A percentile compares a stretch with the other conserved stretches of the same genome.
Conservation (phyloP, 2,113 vertebrate species). For the Climacteris rufus region DNA sequence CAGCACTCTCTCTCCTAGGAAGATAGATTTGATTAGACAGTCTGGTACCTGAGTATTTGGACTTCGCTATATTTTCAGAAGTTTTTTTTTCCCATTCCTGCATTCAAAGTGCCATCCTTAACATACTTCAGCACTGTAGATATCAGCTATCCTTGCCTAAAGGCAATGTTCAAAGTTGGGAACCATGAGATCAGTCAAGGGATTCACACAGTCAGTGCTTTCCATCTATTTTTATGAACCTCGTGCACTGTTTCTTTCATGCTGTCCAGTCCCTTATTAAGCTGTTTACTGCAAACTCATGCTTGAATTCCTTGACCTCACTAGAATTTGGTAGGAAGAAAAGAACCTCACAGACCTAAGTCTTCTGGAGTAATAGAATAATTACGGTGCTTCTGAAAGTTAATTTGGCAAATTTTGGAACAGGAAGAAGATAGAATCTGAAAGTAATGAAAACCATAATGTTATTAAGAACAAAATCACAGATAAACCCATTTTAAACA, state of each 20-base stretch:
- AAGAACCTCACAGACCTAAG: neutral
- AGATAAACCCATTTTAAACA: neutral
- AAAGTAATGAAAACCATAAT: neutral
- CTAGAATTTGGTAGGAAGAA: neutral
- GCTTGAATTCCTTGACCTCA: neutral
- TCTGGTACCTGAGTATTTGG: neutral
- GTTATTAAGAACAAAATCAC: neutral
- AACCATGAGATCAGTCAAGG: neutral
- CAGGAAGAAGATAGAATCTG: neutral
- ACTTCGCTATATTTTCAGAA: neutral
- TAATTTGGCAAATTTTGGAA: neutral
- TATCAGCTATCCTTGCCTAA: neutral
- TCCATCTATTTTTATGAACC: neutral
- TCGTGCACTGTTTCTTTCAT: neutral
- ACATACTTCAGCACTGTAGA: neutral
- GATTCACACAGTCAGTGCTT: neutral
- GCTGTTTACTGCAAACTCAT: neutral
- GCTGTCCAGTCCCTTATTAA: neutral
- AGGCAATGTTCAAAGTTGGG: accelerated
- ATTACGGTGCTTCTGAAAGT: neutral
- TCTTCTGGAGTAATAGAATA: neutral
- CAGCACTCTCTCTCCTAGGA: neutral
- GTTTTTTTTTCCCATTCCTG: neutral
- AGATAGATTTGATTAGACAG: neutral
- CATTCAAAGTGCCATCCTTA: neutral